phyloP scores from a whole-genome alignment of 2,113 vertebrate species.

The Baryphthengus martii region DNA sequence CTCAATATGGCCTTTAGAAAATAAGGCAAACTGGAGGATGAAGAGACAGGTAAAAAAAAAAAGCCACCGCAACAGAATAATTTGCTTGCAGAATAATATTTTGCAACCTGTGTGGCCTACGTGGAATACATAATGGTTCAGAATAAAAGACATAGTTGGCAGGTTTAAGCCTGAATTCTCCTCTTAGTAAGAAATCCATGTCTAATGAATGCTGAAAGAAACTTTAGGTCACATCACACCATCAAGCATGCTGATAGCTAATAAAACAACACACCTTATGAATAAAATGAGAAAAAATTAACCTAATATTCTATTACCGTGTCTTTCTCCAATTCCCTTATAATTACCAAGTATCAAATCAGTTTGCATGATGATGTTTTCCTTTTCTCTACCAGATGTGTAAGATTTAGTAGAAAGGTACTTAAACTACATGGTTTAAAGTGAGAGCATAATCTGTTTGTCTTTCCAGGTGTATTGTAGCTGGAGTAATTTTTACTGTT shows the following conservation, averaged over 20 bases:
- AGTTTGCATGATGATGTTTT: background rate
- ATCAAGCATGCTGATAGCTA: background rate
- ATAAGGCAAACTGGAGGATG: background rate
- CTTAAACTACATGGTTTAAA: background rate
- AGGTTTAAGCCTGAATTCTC: conserved; percentile 34
- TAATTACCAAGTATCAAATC: background rate
- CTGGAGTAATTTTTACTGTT: background rate
- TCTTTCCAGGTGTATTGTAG: background rate
- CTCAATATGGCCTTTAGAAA: background rate
- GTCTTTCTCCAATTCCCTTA: background rate
- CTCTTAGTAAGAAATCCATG: background rate
- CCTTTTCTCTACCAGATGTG: background rate
- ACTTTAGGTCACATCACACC: background rate
- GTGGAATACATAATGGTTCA: background rate
- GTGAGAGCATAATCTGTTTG: background rate
- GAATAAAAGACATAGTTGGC: background rate
- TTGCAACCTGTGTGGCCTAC: background rate
- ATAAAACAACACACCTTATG: background rate
- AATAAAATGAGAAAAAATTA: conserved; percentile 21
- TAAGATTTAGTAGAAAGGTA: background rate
- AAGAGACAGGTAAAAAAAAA: background rate
- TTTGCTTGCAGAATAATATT: conserved; percentile 43
- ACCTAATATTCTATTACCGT: background rate
- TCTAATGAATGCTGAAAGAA: conserved; percentile 5
- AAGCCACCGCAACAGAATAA: background rate